phyloP scores from a whole-genome alignment of 92 coral and sea anemone genomes.

The Phenganax subtilis region DNA sequence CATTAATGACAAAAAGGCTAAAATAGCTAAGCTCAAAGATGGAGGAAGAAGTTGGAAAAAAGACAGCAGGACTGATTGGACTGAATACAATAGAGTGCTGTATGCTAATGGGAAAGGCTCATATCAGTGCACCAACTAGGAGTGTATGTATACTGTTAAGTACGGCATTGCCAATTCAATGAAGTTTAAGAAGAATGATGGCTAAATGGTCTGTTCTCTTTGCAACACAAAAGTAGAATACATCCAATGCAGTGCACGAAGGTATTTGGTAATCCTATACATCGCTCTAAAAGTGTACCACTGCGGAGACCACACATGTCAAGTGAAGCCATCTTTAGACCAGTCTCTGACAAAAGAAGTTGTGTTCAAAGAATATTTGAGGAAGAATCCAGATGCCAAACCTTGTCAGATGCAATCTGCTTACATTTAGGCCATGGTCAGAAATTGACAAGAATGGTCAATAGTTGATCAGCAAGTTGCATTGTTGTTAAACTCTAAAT shows the following conservation, averaged over 20 bases:
- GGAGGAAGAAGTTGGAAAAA: slow-evolving; percentile 60
- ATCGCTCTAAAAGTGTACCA: slow-evolving; percentile 45
- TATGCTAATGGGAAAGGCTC: slow-evolving; percentile 59
- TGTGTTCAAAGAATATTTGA: not conserved
- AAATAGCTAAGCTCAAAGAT: slow-evolving; percentile 39
- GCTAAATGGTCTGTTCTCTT: slow-evolving; percentile 46
- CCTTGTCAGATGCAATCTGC: not conserved
- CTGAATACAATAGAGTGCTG: slow-evolving; percentile 50
- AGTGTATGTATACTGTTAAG: slow-evolving; percentile 36
- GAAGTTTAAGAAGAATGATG: slow-evolving; percentile 27
- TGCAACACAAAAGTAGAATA: slow-evolving; percentile 39
- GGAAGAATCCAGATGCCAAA: not conserved
- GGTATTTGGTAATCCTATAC: slow-evolving; percentile 45
- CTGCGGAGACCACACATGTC: slow-evolving; percentile 56
- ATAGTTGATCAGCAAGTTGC: slow-evolving; percentile 43
- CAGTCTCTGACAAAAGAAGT: not conserved
- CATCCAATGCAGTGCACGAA: slow-evolving; percentile 49
- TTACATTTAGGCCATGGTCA: not conserved
- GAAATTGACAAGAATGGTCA: slow-evolving; percentile 41
- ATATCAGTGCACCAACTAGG: slow-evolving; percentile 44
- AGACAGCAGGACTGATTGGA: slow-evolving; percentile 50
- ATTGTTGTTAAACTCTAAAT: slow-evolving; percentile 22
- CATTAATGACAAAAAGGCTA: slow-evolving; percentile 16
- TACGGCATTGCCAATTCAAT: slow-evolving; percentile 36
- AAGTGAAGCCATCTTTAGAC: not conserved